Base-by-base conservation (phyloP, 2,113 vertebrate species). In the Machaerirhynchus nigripectus region DNA sequence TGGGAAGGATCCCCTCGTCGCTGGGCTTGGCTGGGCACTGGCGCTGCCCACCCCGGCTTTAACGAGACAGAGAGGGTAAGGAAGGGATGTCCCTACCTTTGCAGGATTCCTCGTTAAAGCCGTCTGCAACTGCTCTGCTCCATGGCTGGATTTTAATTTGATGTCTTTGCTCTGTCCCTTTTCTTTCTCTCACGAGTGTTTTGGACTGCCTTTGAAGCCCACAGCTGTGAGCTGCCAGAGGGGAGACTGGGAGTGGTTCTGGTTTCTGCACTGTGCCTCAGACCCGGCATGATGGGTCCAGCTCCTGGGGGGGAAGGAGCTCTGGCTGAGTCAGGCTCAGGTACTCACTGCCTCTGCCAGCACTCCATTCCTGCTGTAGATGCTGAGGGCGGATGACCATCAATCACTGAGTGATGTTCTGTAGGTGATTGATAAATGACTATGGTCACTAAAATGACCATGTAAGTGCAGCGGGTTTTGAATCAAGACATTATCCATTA, bases 1-100 rank as follows among this genome's bases (percentile, higher is more conserved):
- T 1, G 40, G 46, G 15, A 33, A 27, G 47, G 11, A 22, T 17
- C 26, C 30, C 23, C 30, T 24, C 11, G 0, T 0, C 15, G 31
- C 59, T 13, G 53, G 27, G 24, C 20, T 9, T 6, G 71, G 37
- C 39, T 14, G 13, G n/a, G 33, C 30, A 10, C 15, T 13, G 60
- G 7, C 7, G 7, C 39, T 35, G 74, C 12, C 28, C 57, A 10
- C 5, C 53, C 75, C 6, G 1, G 1, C 55, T 28, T 13, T 46
- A 20, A 33, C 11, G 85, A 26, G 26, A 35, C 59, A 7, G 1
- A 9, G 28, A 20, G 8, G 30, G 6, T 33, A 42, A 7, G 0
- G 8, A 55, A 39, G 20, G 44, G 22, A 33, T 14, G n/a, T 7
- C 39, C 46, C 78, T 83, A 74, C 49, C 78, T 49, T 44, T 26